Evolutionary conservation across 2,113 vertebrate species (phyloP), one percentile per base, ranked within the genome.

Genomic region (Entosphenus tridentatus): DNA sequence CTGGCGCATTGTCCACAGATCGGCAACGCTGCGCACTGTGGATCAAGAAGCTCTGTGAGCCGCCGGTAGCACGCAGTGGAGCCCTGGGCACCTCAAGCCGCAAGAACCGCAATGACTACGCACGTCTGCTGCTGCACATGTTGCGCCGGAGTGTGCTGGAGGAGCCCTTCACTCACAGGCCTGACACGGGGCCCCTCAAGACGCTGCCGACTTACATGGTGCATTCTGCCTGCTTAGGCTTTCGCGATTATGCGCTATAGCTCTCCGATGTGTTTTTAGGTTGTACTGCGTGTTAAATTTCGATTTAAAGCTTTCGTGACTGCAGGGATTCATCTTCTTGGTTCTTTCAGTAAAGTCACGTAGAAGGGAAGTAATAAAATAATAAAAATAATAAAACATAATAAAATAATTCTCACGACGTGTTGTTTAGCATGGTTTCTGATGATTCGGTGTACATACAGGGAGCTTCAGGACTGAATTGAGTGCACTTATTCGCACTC

Each of bases 21-120:
- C 84, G 85, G 3, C 84, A 87, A 71, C 77, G 76, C 2, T 93
- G 90, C 77, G 86, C 86, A 0, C 67, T 84, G 55, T 97, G 93
- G 93, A 90, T 97, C 72, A 89, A 85, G 76, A 97, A 96, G 68
- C 78, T 96, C 14, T 93, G 85, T 8, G 88, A 88, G 39, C 86
- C 85, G 3, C 80, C 79, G 8, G 76, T 76, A 56, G 77, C 80
- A 12, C 84, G 86, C 9, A 72, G 78, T 12, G 86, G 87, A 57
- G 13, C 81, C 18, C 76, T 55, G 2, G 87, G 82, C 69, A 81
- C 6, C 39, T 39, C 39, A 39, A 39, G 39, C 39, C 39, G 82
- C 70, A 87, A 82, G 78, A 92, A 90, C 69, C 80, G 91, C 57
- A 97, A 97, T 72, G 54, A 83, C 10, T 84, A 97, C 10, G 82